Percentiles rank a stretch among this genome's conserved stretches.
Conservation (phyloP, 2,113 vertebrate species). For the Poecile atricapillus region DNA sequence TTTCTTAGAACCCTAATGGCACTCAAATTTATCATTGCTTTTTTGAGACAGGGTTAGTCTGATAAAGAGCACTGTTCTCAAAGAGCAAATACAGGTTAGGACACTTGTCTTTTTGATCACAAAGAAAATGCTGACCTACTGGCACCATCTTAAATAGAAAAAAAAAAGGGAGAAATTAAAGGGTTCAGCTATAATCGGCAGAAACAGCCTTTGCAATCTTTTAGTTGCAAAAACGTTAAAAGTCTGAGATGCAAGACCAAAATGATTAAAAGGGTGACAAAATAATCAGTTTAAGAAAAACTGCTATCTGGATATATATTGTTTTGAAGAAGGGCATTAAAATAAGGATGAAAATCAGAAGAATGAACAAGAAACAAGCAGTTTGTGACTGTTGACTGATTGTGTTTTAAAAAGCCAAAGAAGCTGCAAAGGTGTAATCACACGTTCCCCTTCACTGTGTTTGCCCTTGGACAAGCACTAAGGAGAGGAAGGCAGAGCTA, state of each 20-base stretch:
- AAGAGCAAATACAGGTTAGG: neutral
- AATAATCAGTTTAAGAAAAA: neutral
- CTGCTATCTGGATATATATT: too few species aligned
- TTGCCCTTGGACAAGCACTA: neutral
- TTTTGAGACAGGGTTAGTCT: neutral
- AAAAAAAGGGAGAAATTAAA: neutral
- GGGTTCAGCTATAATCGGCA: neutral
- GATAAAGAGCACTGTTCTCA: neutral
- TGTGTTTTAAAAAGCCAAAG: fast-evolving
- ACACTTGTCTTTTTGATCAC: neutral
- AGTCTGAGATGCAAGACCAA: neutral
- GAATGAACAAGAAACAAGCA: fast-evolving
- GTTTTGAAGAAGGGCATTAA: neutral
- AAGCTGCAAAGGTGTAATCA: neutral
- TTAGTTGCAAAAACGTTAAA: neutral
- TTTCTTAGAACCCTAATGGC: neutral
- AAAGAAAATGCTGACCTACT: neutral
- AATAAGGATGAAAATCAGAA: neutral
- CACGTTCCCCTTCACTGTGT: neutral
- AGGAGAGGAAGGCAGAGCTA: neutral
- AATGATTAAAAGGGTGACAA: neutral
- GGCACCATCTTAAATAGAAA: neutral
- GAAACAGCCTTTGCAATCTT: neutral
- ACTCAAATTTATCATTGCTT: neutral
- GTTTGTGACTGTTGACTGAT: neutral